Evolutionary conservation across 2,797 vertebrate species (phyloP).

Genomic region (Cygnus olor): DNA sequence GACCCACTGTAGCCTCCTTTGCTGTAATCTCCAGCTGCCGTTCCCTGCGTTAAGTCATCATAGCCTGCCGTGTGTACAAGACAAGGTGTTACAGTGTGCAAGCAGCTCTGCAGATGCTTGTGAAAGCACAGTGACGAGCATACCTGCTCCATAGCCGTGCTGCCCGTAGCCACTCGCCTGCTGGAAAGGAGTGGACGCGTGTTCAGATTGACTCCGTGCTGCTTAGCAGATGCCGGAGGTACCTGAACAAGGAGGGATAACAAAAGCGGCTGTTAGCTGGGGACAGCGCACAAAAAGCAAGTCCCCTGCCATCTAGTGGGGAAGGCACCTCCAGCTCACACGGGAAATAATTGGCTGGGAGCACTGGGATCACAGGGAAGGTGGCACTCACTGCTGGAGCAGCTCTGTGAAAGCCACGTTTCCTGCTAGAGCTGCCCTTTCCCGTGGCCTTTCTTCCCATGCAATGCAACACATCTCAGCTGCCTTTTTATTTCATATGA

Average conservation of each 20-base stretch:
- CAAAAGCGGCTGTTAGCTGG: rapidly evolving
- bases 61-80: constrained; percentile 83
- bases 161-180: constrained; percentile 90
- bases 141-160: constrained; percentile 92
- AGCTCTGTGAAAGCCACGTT: background rate
- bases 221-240: constrained; percentile 91
- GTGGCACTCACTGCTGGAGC: rapidly evolving
- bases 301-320: constrained; percentile 37
- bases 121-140: background rate
- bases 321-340: background rate
- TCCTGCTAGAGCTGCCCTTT: background rate
- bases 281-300: rapidly evolving
- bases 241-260: constrained; percentile 70
- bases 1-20: constrained; percentile 93
- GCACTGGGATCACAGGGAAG: background rate
- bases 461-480: background rate
- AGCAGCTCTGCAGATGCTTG: background rate
- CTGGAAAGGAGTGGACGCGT: constrained; percentile 90
- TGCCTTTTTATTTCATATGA: rapidly evolving
- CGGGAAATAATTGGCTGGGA: background rate
- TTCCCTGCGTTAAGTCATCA: constrained; percentile 92
- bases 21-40: constrained; percentile 90
- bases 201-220: constrained; percentile 88
- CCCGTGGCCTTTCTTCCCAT: background rate
- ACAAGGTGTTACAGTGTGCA: background rate